phyloP scores from a whole-genome alignment of 2,113 vertebrate genomes.

The Rostratula benghalensis region DNA sequence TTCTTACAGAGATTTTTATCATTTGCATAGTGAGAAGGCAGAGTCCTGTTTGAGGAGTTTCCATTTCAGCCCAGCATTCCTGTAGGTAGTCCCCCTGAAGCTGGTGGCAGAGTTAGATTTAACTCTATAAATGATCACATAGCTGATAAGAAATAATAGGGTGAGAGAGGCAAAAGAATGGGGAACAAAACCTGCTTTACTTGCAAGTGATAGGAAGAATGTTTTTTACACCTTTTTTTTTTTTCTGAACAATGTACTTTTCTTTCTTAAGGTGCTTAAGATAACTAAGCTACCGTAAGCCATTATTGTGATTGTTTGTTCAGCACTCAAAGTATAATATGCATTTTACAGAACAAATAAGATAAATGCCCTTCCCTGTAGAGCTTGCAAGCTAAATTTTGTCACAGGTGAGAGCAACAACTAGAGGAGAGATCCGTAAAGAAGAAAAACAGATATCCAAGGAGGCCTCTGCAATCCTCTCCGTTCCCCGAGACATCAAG shows the following conservation, averaged over 20 bases:
- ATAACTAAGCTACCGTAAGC: not conserved
- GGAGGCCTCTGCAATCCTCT: not conserved
- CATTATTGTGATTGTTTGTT: constrained; percentile 17
- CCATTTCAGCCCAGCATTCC: not conserved
- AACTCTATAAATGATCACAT: not conserved
- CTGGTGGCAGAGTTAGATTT: not conserved
- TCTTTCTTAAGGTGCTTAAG: not conserved
- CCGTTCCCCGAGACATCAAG: not conserved
- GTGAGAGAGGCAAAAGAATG: not conserved
- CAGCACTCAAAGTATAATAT: not conserved
- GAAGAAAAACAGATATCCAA: not conserved
- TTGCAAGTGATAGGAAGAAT: not conserved
- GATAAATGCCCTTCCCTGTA: not conserved
- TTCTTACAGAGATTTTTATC: not conserved
- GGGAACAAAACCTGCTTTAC: constrained; percentile 1
- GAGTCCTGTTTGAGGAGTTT: not conserved
- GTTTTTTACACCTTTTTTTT: not conserved
- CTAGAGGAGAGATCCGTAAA: not conserved
- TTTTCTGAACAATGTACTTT: not conserved
- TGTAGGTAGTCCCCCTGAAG: not conserved
- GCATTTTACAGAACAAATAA: constrained; percentile 21
- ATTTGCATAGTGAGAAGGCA: not conserved
- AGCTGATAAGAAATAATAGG: not conserved
- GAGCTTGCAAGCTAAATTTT: not conserved
- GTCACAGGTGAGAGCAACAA: not conserved